phyloP scores from a whole-genome alignment of 2,113 vertebrate species.

The Tupaia chinensis region DNA sequence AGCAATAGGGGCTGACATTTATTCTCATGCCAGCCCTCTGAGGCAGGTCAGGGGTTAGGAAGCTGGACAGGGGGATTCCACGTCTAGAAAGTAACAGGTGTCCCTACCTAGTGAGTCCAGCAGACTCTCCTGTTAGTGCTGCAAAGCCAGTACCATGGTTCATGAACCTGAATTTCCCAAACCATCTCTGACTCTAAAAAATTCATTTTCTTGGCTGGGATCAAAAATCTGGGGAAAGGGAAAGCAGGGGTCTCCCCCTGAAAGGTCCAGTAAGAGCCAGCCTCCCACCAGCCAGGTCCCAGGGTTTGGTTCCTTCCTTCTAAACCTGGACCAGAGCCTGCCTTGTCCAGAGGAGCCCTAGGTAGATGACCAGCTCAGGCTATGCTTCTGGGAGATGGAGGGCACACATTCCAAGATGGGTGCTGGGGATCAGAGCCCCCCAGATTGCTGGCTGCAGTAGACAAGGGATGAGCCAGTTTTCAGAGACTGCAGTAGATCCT shows the following conservation, averaged over 20 bases:
- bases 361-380: not conserved
- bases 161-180: not conserved
- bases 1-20: too few species aligned
- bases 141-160: not conserved
- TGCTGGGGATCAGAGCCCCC: not conserved
- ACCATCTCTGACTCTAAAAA: not conserved
- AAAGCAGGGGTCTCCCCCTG: not conserved
- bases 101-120: not conserved
- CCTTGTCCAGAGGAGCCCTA: not conserved
- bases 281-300: not conserved
- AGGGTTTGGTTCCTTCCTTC: not conserved
- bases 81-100: too few species aligned
- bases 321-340: not conserved
- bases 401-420: not conserved
- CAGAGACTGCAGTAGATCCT: rapidly evolving
- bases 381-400: not conserved
- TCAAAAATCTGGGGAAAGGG: not conserved
- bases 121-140: not conserved
- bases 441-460: not conserved
- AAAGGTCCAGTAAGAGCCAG: not conserved
- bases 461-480: not conserved
- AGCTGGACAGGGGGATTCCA: too few species aligned
- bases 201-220: not conserved
- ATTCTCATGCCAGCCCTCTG: too few species aligned
- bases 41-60: too few species aligned